phyloP scores from a whole-genome alignment of 2,797 vertebrate species.

The Thalassophryne amazonica region DNA sequence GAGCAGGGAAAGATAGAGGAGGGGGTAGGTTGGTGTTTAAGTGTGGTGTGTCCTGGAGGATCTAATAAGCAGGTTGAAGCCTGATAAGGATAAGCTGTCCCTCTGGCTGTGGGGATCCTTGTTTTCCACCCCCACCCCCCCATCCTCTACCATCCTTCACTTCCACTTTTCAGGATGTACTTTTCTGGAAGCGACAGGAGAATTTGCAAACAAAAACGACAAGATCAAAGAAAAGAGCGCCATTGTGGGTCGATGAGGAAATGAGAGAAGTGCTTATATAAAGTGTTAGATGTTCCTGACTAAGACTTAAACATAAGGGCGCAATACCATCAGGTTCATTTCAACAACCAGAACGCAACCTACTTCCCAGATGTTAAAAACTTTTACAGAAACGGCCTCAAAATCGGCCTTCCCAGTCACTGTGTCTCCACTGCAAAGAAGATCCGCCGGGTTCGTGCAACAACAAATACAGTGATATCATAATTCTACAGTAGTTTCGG shows the following conservation, averaged over 20 bases:
- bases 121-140: conserved; percentile 44
- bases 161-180: conserved; percentile 48
- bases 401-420: no score
- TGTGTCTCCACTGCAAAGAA: no score
- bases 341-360: no score
- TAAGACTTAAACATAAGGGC: no score
- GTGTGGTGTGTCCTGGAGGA: conserved; percentile 72
- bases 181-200: conserved; percentile 42
- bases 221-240: conserved; percentile 10
- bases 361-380: no score
- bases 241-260: background rate
- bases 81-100: conserved; percentile 81
- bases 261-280: background rate
- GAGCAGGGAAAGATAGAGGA: conserved; percentile 30
- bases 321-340: no score
- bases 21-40: conserved; percentile 68
- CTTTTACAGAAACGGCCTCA: no score
- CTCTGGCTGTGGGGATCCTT: conserved; percentile 71
- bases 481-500: no score
- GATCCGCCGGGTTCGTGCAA: no score
- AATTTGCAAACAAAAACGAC: conserved; percentile 33
- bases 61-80: conserved; percentile 81
- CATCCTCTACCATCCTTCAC: conserved; percentile 10
- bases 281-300: no score
- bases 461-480: no score